Base-by-base conservation (phyloP, 2,888 invertebrate species). In the Anodontia alba region DNA sequence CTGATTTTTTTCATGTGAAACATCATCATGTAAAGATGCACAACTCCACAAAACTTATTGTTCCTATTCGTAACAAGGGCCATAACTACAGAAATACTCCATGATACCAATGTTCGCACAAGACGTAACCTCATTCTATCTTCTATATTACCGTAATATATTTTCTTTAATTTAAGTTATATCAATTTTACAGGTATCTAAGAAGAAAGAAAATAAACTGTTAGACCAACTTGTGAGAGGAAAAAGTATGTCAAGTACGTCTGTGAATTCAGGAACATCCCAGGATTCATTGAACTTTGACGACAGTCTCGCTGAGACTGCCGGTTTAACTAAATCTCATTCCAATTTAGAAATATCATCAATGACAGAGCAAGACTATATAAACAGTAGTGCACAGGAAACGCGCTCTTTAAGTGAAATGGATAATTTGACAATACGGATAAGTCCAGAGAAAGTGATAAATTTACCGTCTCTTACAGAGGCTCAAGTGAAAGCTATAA, bases 401-500 rank as follows among this genome's bases (percentile, higher is more conserved):
- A 86, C 89, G 15, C 79, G 82, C 29, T 90, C 91, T n/a, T 76
- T 90, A 51, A 81, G 80, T 67, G 91, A 91, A 29, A 83, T 90
- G n/a, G 91, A 92, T 33, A 91, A 91, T 68, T 83, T 90, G 68
- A 88, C 90, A 2, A 86, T 91, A 26, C 84, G 92, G 62, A 90
- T 91, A 73, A 93, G 92, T 81, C 93, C 93, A 0, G 93, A 93
- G 80, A 91, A 90, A 87, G 89, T 90, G 46, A 84, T 92, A 26
- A 89, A 89, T 54, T 81, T 93, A 23, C 91, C 93, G 10, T 90
- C 90, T 38, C 88, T 94, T 36, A 93, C 93, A n/a, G 93, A 94
- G 79, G 94, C 94, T 42, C 94, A 94, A 82, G 88, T 92, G 73
- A 93, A 91, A 81, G 92, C 94, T 29, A 92, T 94, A 38, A 93